Percentiles rank a stretch among this genome's conserved stretches.
Conservation (phyloP, 2,113 vertebrate genomes). For the Forbesichthys agassizii region DNA sequence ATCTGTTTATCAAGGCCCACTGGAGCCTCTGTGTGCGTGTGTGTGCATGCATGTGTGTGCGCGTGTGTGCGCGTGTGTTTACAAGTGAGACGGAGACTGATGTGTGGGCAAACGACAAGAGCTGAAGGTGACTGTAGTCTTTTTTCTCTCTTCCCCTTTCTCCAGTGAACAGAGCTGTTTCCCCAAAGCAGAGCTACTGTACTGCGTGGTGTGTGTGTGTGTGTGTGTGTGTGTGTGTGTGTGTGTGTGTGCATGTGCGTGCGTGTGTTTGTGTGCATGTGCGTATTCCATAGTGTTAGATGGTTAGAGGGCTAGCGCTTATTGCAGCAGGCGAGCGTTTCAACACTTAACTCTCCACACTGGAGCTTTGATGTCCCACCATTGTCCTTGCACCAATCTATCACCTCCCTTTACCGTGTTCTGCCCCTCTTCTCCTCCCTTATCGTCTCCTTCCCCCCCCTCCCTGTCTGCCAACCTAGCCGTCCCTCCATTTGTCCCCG, state of each 20-base stretch:
- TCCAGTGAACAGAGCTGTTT: conserved; percentile 41
- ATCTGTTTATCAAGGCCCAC: conserved; percentile 63
- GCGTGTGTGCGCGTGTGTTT: conserved; percentile 13
- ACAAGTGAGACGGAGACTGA: conserved; percentile 27
- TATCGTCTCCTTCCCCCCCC: not conserved
- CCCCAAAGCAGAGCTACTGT: conserved; percentile 38
- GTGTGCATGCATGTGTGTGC: conserved; percentile 1
- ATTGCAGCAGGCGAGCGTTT: conserved; percentile 48
- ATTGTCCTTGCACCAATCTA: conserved; percentile 39
- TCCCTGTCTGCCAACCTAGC: conserved; percentile 7
- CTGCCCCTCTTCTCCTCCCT: not conserved
- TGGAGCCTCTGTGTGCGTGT: conserved; percentile 32
- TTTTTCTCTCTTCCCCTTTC: conserved; percentile 43
- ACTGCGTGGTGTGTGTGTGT: conserved; percentile 32
- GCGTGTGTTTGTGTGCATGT: not conserved
- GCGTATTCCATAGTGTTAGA: conserved; percentile 10
- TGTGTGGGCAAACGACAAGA: conserved; percentile 53
- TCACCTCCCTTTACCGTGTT: not conserved
- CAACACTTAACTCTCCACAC: conserved; percentile 30
- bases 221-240: not conserved
- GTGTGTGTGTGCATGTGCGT: not conserved
- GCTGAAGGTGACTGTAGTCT: conserved; percentile 50
- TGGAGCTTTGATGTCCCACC: conserved; percentile 51
- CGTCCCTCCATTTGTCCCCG: conserved; percentile 45
- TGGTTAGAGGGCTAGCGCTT: conserved; percentile 7